Evolutionary conservation across 1,140 invertebrate genomes (phyloP).

Genomic region (Scylla paramamosain): DNA sequence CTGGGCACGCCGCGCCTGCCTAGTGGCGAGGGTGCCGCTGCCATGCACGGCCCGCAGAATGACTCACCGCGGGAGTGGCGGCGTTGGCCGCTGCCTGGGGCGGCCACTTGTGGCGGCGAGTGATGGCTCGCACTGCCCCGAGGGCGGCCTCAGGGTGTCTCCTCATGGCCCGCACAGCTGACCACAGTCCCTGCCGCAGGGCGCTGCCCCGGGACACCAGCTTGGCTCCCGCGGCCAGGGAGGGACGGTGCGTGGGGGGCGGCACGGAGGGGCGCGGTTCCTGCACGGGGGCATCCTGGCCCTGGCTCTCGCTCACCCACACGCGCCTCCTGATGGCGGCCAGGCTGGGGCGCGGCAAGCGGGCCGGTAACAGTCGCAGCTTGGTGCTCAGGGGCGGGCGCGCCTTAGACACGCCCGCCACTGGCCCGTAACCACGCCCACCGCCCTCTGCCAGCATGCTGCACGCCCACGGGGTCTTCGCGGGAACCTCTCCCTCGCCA

Average conservation of each 20-base stretch:
- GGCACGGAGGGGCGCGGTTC: not conserved
- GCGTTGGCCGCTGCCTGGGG: not conserved
- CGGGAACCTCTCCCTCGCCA: slow-evolving; percentile 40
- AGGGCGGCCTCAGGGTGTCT: slow-evolving; percentile 46
- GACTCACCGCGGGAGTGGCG: slow-evolving; percentile 46
- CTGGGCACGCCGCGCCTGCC: too few species aligned
- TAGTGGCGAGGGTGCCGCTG: too few species aligned
- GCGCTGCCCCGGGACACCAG: slow-evolving; percentile 51
- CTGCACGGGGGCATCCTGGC: not conserved
- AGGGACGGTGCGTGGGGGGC: not conserved
- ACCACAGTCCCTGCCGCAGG: slow-evolving; percentile 32
- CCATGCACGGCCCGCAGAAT: too few species aligned
- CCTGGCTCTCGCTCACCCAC: slow-evolving; percentile 26
- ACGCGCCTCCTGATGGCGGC: slow-evolving; percentile 50
- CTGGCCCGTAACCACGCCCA: slow-evolving; percentile 41
- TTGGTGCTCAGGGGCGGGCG: slow-evolving; percentile 45
- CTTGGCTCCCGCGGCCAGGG: not conserved
- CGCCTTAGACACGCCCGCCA: slow-evolving; percentile 33
- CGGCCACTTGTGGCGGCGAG: slow-evolving; percentile 27
- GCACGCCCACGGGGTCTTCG: slow-evolving; percentile 46
- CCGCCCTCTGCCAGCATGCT: slow-evolving; percentile 42
- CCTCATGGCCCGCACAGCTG: slow-evolving; percentile 42
- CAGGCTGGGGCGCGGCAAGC: slow-evolving; percentile 47
- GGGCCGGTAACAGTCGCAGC: slow-evolving; percentile 32
- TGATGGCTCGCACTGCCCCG: slow-evolving; percentile 35